These are phyloP conservation scores for Pterostichus niger DNA, from an alignment of 2,888 invertebrate genomes.

Conservation along the genomic window DNA sequence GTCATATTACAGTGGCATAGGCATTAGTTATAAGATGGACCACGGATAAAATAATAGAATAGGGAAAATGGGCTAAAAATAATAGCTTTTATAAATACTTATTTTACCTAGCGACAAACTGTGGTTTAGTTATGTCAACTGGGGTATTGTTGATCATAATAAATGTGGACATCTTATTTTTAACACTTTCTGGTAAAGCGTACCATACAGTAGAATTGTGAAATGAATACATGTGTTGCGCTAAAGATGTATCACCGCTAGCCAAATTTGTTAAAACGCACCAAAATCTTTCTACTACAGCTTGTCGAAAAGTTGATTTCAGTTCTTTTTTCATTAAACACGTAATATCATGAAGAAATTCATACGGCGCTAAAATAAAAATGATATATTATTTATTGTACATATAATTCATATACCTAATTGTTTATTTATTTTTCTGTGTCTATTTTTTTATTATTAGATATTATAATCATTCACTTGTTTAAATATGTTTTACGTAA, in stretches of 20 bases:
- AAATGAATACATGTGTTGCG: conserved; percentile 85
- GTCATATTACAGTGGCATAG: no score
- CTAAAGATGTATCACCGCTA: conserved; percentile 83
- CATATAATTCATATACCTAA: neutral
- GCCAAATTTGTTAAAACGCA: conserved; percentile 82
- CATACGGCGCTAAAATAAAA: conserved; percentile 81
- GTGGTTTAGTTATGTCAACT: conserved; percentile 73
- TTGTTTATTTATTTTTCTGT: no score
- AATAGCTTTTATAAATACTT: neutral
- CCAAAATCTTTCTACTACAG: conserved; percentile 84
- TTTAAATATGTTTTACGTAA: no score
- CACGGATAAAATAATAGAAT: no score
- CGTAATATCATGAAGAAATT: conserved; percentile 87
- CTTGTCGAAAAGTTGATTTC: conserved; percentile 83
- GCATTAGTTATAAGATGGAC: no score
- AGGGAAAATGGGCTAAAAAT: no score
- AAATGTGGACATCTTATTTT: conserved; percentile 86
- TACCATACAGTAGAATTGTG: conserved; percentile 81
- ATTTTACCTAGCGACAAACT: conserved; percentile 76
- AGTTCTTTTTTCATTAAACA: conserved; percentile 82
- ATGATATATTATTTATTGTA: neutral
- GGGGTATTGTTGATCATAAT: conserved; percentile 73
- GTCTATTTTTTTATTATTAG: no score
- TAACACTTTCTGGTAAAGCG: conserved; percentile 84
- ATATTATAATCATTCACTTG: no score